Base-by-base conservation (phyloP, 2,888 invertebrate species). In the Mayetiola destructor region DNA sequence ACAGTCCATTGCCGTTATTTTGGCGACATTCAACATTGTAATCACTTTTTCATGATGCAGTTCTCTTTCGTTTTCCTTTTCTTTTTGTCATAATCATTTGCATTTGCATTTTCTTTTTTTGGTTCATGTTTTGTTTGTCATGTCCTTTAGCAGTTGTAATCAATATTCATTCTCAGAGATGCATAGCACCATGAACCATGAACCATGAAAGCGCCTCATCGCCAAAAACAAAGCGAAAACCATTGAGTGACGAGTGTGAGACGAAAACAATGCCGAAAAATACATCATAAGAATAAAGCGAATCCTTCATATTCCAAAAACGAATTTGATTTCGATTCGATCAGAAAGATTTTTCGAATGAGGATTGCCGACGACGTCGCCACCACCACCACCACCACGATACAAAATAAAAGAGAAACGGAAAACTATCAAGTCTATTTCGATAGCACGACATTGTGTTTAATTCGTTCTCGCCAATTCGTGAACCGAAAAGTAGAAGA, bases 271-370 rank as follows among this genome's bases (percentile, higher is more conserved):
- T 48, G 27, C 27, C 48, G 48, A 48, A 16, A 48, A 48, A 48
- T n/a, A n/a, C n/a, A n/a, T 48, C 48, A 48, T 48, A 48, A 48
- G 48, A 48, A 48, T 48, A 27, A 48, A 48, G 27, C 27, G n/a
- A 42, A 36, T 23, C 21, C 27, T 48, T 48, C 12, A 12, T 5
- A 21, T 6, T 48, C 6, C 8, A 6, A 3, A 27, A 27, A 16
- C 29, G 48, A 27, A 27, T 27, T 32, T 32, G 48, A 9, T 48
- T 48, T n/a, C 9, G 16, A 27, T 48, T 27, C n/a, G 27, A n/a
- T n/a, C n/a, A n/a, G n/a, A n/a, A n/a, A n/a, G n/a, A n/a, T n/a
- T 48, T 48, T 48, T 48, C 27, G 27, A 48, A 48, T 48, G 27
- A 48, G 48, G 23, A 16, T 27, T 48, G 27, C 27, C 48, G 48